phyloP scores from a whole-genome alignment of 2,888 invertebrate species.

The Drosophila kuntzei region DNA sequence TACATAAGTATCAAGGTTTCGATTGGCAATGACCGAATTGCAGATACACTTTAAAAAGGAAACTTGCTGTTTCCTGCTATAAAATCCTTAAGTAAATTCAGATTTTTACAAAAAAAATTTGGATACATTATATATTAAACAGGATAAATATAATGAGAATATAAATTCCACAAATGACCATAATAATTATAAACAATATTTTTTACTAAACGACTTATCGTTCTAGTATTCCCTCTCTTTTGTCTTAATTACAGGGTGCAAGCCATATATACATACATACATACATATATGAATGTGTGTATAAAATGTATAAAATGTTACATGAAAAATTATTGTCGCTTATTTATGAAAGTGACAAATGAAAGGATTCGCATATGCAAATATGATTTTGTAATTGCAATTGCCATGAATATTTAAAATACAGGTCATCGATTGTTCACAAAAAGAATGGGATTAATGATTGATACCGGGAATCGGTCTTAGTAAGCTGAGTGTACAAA shows the following conservation, averaged over 20 bases:
- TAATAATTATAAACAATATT: too few relatives aligned
- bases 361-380: slow-evolving; percentile 69
- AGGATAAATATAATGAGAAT: too few relatives aligned
- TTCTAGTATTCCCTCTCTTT: not conserved
- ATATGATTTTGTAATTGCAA: slow-evolving; percentile 75
- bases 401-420: slow-evolving; percentile 70
- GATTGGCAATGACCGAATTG: not conserved
- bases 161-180: too few relatives aligned
- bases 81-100: not conserved
- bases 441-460: slow-evolving; percentile 39
- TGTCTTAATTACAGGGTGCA: not conserved
- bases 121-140: too few relatives aligned
- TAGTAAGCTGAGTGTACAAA: slow-evolving; percentile 14
- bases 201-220: not conserved
- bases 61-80: not conserved
- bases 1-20: not conserved
- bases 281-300: not conserved
- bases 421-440: slow-evolving; percentile 49
- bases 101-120: too few relatives aligned
- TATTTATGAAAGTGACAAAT: slow-evolving; percentile 72
- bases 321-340: slow-evolving; percentile 59
- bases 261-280: slow-evolving; percentile 6
- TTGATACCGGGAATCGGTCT: slow-evolving; percentile 26
- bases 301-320: slow-evolving; percentile 32
- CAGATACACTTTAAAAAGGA: not conserved